Evolutionary conservation across 2,888 invertebrate species (phyloP).

Genomic region (Oconnorella tubifera): DNA sequence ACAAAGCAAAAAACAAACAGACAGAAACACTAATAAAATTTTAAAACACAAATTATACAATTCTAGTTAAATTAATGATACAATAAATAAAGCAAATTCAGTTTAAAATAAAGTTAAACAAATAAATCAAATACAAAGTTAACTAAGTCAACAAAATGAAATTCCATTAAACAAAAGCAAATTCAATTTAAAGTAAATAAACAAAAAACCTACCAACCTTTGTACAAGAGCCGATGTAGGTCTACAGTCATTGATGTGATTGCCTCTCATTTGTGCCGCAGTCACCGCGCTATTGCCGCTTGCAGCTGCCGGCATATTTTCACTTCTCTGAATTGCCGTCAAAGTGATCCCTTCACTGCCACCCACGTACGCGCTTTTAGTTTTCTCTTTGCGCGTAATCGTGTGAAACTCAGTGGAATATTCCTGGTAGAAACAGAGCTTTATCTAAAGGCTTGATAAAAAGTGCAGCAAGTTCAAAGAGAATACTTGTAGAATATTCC

Average conservation of each 20-base stretch:
- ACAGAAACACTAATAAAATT: too few relatives aligned
- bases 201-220: conserved; percentile 14
- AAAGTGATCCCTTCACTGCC: conserved; percentile 50
- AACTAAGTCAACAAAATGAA: not conserved
- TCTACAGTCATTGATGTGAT: conserved; percentile 10
- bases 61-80: too few relatives aligned
- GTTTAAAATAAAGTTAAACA: conserved; percentile 7
- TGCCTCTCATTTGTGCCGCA: not conserved
- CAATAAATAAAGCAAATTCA: too few relatives aligned
- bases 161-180: not conserved
- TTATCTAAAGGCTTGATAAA: too few relatives aligned
- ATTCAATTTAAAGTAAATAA: too few relatives aligned
- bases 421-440: too few relatives aligned
- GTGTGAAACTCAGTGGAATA: conserved; percentile 40
- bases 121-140: not conserved
- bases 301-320: conserved; percentile 11
- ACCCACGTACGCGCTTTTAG: conserved; percentile 37
- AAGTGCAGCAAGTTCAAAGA: too few relatives aligned
- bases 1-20: too few relatives aligned
- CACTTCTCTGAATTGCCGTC: conserved; percentile 47
- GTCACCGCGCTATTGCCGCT: not conserved
- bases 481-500: too few relatives aligned
- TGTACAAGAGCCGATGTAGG: conserved; percentile 16
- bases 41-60: too few relatives aligned
- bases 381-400: conserved; percentile 20